Conservation (phyloP, 2,888 invertebrate species). For the Mimachlamys varia region DNA sequence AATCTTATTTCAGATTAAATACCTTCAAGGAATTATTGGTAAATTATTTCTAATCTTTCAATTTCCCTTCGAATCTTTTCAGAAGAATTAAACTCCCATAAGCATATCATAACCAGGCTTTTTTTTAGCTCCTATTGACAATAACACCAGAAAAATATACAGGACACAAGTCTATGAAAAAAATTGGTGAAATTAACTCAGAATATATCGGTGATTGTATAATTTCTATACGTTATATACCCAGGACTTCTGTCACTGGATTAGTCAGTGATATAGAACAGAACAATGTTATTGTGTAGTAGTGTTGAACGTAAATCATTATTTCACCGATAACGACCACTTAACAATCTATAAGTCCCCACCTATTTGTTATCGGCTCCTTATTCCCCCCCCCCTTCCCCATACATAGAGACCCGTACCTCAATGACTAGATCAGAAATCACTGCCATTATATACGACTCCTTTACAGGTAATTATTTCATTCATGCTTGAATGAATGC, state of each 20-base stretch:
- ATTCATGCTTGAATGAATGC: not conserved
- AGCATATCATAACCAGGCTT: not conserved
- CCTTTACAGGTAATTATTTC: not conserved
- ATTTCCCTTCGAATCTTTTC: not conserved
- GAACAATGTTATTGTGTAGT: not conserved
- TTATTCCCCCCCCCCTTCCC: not conserved
- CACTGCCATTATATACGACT: not conserved
- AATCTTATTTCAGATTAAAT: not conserved
- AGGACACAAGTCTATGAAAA: not conserved
- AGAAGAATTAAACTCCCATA: constrained; percentile 21
- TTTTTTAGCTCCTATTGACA: not conserved
- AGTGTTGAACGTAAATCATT: not conserved
- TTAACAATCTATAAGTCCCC: not conserved
- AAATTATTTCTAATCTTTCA: not conserved
- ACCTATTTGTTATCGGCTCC: not conserved
- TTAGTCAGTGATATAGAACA: not conserved
- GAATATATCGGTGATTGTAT: not conserved
- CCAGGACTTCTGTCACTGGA: not conserved
- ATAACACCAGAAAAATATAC: not conserved
- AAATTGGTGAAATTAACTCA: not conserved
- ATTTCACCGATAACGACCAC: not conserved
- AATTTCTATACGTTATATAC: not conserved
- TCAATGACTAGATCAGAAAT: not conserved
- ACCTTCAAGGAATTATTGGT: not conserved
- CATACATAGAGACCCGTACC: not conserved